Evolutionary conservation across 2,888 invertebrate genomes (phyloP).

Genomic region (Tetanocera ferruginea): DNA sequence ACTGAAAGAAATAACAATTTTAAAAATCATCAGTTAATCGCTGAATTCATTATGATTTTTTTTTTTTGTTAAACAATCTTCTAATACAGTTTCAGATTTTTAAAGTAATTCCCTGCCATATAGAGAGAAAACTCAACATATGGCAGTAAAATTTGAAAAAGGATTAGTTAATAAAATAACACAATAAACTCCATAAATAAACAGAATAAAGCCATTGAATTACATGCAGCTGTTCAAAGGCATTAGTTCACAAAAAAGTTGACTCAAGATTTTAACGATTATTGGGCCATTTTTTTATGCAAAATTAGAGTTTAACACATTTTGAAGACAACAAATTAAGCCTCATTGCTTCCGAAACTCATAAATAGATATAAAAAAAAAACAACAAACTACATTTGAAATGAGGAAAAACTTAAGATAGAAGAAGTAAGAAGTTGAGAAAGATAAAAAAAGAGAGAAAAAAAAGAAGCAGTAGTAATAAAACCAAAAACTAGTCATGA

Average conservation of each 20-base stretch:
- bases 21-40: too few relatives aligned
- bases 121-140: too few relatives aligned
- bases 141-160: too few relatives aligned
- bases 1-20: too few relatives aligned
- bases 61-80: too few relatives aligned
- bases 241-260: neutral
- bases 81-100: too few relatives aligned
- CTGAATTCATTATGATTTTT: too few relatives aligned
- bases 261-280: neutral
- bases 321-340: conserved; percentile 5
- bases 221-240: neutral
- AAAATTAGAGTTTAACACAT: neutral
- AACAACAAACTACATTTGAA: neutral
- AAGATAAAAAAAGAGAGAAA: neutral
- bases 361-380: conserved; percentile 8
- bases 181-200: too few relatives aligned
- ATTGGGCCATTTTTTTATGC: neutral
- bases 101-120: too few relatives aligned
- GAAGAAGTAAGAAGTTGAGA: neutral
- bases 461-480: neutral
- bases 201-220: too few relatives aligned
- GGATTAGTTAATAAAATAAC: too few relatives aligned
- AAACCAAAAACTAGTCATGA: conserved; percentile 25
- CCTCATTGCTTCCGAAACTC: conserved; percentile 15
- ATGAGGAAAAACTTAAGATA: neutral